These are phyloP conservation scores for Capricornis sumatraensis DNA, from an alignment of 2,113 vertebrate species.

Conservation along the genomic window DNA sequence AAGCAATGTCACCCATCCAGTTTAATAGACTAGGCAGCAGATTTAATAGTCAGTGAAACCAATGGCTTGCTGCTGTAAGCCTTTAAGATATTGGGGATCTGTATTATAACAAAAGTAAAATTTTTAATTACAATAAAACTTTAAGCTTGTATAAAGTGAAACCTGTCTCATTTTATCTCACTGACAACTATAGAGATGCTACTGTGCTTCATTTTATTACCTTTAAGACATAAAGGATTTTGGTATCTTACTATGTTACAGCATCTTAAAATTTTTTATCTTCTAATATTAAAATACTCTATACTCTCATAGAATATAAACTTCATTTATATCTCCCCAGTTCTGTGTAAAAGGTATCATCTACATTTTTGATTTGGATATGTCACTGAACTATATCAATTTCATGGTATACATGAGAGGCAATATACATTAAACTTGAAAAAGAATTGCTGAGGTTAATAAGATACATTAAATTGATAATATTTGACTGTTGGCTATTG, in stretches of 20 bases:
- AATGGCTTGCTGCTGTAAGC: neutral
- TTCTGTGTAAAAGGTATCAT: neutral
- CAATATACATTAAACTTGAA: conserved; percentile 15
- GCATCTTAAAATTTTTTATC: neutral
- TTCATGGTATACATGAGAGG: neutral
- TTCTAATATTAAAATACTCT: conserved; percentile 26
- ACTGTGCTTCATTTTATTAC: neutral
- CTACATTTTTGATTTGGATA: neutral
- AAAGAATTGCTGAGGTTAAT: conserved; percentile 35
- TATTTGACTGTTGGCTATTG: conserved; percentile 25
- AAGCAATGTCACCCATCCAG: neutral
- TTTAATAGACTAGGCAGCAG: neutral
- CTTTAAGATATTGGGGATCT: neutral
- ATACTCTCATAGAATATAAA: neutral
- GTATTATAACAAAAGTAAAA: neutral
- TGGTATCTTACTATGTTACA: neutral
- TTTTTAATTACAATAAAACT: neutral
- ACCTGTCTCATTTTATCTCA: neutral
- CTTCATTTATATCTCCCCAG: neutral
- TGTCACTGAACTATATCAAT: neutral
- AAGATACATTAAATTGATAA: conserved; percentile 11
- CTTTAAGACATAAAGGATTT: neutral
- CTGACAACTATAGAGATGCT: neutral
- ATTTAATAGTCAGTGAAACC: neutral
- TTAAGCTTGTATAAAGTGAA: neutral